Evolutionary conservation across 2,113 vertebrate genomes (phyloP).

Genomic region (Pachycephala philippinensis): DNA sequence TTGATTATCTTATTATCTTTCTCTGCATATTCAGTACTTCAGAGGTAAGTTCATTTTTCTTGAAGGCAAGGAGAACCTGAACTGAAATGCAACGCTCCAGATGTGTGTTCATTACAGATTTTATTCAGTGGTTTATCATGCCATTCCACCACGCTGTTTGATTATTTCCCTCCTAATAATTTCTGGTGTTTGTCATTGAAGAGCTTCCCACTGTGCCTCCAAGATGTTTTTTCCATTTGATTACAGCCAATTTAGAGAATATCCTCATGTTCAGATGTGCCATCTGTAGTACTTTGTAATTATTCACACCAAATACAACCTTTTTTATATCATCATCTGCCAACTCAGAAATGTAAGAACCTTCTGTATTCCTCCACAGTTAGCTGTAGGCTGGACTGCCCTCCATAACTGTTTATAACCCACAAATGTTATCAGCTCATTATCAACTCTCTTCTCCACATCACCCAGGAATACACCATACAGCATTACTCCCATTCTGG

Average conservation of each 20-base stretch:
- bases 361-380: background rate
- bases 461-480: background rate
- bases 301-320: background rate
- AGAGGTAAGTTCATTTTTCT: background rate
- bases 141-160: background rate
- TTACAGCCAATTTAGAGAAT: background rate
- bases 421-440: background rate
- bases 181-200: background rate
- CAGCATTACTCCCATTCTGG: background rate
- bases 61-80: background rate
- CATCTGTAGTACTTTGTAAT: constrained; percentile 6
- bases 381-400: background rate
- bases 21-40: background rate
- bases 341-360: background rate
- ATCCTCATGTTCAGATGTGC: background rate
- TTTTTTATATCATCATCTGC: background rate
- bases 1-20: background rate
- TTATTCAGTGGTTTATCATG: background rate
- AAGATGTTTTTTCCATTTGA: background rate
- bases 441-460: background rate
- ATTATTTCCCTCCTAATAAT: background rate
- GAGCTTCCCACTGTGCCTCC: background rate
- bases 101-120: background rate
- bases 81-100: background rate
- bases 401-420: background rate